Conservation (phyloP, 2,113 vertebrate species). For the Anoplopoma fimbria region DNA sequence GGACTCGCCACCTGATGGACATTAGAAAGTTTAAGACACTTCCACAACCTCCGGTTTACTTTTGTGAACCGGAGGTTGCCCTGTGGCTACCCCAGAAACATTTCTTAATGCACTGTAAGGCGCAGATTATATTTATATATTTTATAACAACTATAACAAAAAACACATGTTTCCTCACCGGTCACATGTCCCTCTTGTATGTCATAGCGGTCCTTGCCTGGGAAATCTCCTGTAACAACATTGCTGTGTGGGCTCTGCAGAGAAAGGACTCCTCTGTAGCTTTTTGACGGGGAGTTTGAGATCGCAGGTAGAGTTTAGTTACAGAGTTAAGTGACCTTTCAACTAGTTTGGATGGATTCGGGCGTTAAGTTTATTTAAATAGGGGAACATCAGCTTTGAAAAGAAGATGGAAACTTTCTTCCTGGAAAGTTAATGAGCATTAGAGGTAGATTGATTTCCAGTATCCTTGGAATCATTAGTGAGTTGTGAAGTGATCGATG, state of each 20-base stretch:
- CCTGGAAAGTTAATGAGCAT: slow-evolving; percentile 19
- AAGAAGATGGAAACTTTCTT: not conserved
- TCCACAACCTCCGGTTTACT: too few species aligned
- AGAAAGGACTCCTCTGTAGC: too few species aligned
- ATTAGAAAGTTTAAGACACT: too few species aligned
- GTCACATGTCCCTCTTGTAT: not conserved
- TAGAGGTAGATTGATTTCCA: slow-evolving; percentile 27
- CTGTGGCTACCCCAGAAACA: too few species aligned
- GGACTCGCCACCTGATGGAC: too few species aligned
- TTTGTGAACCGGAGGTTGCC: too few species aligned
- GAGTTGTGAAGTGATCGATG: slow-evolving; percentile 45
- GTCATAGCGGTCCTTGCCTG: not conserved
- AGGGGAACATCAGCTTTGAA: not conserved
- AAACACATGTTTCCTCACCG: not conserved
- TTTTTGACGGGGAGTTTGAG: not conserved
- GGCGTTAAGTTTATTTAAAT: not conserved
- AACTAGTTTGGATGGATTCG: not conserved
- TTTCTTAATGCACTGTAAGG: too few species aligned
- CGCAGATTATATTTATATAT: too few species aligned
- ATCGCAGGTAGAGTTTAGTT: not conserved
- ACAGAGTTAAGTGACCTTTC: not conserved
- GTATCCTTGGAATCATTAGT: slow-evolving; percentile 35
- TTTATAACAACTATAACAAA: too few species aligned
- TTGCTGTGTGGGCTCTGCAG: not conserved
- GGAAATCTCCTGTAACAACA: not conserved